phyloP scores from a whole-genome alignment of 92 coral and sea anemone species.

The Isaurus tuberculatus region DNA sequence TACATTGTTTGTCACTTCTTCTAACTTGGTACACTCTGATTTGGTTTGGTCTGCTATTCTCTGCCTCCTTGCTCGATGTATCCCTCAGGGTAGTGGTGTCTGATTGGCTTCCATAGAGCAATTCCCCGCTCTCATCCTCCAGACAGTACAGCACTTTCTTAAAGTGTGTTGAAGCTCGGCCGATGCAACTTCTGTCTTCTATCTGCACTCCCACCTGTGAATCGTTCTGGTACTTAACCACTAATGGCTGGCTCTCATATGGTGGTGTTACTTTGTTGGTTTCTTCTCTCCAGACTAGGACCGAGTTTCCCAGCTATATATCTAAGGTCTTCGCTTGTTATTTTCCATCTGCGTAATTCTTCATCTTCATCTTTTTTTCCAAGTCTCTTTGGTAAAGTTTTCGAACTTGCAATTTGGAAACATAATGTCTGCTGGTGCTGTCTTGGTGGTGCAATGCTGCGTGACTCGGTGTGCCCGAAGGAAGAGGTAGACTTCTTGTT shows the following conservation, averaged over 20 bases:
- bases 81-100: not conserved
- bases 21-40: not conserved
- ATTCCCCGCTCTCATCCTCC: not conserved
- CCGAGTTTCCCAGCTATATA: not conserved
- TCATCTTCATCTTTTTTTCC: not conserved
- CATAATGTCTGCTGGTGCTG: not conserved
- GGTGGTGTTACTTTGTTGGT: not conserved
- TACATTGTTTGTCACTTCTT: not conserved
- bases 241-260: too few relatives aligned
- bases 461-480: constrained; percentile 21
- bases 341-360: not conserved
- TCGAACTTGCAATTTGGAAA: not conserved
- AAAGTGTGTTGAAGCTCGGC: not conserved
- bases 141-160: not conserved
- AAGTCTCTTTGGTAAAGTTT: not conserved
- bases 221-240: constrained; percentile 34
- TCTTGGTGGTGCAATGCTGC: constrained; percentile 47
- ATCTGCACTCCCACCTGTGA: not conserved
- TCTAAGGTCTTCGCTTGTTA: not conserved
- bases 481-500: constrained; percentile 29
- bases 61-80: not conserved
- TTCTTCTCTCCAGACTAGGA: not conserved
- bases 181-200: not conserved
- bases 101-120: not conserved
- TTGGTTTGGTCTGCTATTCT: not conserved